A percentile compares a stretch with the other conserved stretches of the same genome.
These are phyloP conservation scores for Taxidea taxus DNA, from an alignment of 2,113 vertebrate genomes.

Conservation along the genomic window DNA sequence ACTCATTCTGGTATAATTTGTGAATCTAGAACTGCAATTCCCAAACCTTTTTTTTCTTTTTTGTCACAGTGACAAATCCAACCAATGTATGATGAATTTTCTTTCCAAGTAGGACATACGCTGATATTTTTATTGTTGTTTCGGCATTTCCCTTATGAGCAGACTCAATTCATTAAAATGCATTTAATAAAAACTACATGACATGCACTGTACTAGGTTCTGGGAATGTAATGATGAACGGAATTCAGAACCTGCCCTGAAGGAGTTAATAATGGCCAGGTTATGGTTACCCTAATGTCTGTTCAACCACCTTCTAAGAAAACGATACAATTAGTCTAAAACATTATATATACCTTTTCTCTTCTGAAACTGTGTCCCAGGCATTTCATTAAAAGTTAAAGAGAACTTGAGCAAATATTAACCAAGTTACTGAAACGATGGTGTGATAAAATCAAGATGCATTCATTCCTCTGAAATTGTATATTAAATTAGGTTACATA, in stretches of 20 bases:
- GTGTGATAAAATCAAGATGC: background rate
- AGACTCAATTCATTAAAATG: background rate
- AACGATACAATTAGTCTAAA: background rate
- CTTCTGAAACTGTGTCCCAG: background rate
- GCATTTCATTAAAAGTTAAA: background rate
- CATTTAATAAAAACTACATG: background rate
- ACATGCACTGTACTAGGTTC: background rate
- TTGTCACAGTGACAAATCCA: background rate
- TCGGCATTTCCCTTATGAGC: background rate
- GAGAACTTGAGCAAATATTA: background rate
- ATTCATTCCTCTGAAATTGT: background rate
- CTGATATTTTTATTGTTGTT: background rate
- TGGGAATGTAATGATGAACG: background rate
- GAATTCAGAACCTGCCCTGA: background rate
- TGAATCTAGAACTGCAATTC: background rate
- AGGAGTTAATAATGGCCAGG: background rate
- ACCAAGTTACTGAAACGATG: background rate
- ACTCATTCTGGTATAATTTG: background rate
- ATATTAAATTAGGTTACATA: background rate
- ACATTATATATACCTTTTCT: background rate
- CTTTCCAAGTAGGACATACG: background rate
- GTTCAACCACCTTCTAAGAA: background rate
- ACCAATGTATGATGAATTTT: background rate
- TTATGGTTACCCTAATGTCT: background rate
- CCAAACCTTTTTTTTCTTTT: background rate